Conservation (phyloP, 2,888 invertebrate genomes). For the Lepidonotus clava region DNA sequence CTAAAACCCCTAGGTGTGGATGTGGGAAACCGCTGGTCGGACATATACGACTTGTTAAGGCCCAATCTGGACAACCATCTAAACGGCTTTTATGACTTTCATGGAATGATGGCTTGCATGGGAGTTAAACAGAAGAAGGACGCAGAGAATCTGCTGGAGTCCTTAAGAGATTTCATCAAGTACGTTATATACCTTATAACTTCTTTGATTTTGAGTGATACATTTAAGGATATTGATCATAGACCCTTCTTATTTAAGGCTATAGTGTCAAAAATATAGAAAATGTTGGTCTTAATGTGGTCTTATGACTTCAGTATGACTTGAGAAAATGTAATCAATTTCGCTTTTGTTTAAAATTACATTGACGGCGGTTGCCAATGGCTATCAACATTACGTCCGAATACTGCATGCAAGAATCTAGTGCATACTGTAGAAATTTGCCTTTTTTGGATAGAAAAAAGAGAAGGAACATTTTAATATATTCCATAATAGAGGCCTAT, state of each 20-base stretch:
- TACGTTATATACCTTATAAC: slow-evolving; percentile 5
- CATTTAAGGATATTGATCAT: not conserved
- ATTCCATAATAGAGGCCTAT: no score
- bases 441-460: no score
- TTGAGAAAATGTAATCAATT: not conserved
- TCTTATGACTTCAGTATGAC: not conserved
- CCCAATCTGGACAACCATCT: slow-evolving; percentile 81
- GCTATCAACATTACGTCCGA: not conserved
- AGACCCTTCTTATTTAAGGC: not conserved
- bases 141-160: slow-evolving; percentile 71
- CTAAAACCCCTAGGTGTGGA: slow-evolving; percentile 71
- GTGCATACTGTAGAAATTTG: not conserved
- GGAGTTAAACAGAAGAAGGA: slow-evolving; percentile 73
- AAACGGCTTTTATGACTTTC: slow-evolving; percentile 82
- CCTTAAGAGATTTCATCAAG: slow-evolving; percentile 74
- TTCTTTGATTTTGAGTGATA: not conserved
- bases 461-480: no score
- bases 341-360: not conserved
- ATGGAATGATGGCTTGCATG: slow-evolving; percentile 79
- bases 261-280: not conserved
- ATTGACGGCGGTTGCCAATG: not conserved
- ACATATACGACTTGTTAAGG: slow-evolving; percentile 72
- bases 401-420: not conserved
- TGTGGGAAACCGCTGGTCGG: slow-evolving; percentile 78
- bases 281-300: not conserved